Conservation (phyloP, 2,797 vertebrate genomes). For the Diplodus sargus region DNA sequence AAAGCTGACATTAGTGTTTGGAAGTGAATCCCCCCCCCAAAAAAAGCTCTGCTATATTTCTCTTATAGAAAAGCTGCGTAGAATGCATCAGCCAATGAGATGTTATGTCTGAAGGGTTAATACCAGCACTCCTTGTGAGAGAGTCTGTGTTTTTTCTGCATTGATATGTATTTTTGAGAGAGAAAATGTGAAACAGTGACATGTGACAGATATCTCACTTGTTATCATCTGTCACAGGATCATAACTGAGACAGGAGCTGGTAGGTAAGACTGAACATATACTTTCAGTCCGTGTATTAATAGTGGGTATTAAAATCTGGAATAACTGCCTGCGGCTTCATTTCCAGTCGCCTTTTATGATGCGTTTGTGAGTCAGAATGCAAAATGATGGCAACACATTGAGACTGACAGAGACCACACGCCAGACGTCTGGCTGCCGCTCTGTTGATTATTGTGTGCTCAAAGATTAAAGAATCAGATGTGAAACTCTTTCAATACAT, state of each 20-base stretch:
- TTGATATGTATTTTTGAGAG: neutral
- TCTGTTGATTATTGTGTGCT: neutral
- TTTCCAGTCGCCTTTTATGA: neutral
- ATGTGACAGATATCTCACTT: neutral
- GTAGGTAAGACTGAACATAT: neutral
- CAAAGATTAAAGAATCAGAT: constrained; percentile 54
- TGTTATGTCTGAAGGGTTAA: neutral
- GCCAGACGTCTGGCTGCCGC: neutral
- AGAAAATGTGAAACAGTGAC: neutral
- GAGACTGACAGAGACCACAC: neutral
- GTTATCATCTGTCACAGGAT: constrained; percentile 1
- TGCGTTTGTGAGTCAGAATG: neutral
- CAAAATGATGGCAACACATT: constrained; percentile 9
- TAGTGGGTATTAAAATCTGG: neutral
- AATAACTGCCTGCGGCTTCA: neutral
- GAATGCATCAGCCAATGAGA: neutral
- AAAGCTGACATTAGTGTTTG: neutral
- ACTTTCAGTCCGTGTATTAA: neutral
- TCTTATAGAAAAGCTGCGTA: neutral
- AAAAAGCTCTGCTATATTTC: neutral
- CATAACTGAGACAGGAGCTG: neutral
- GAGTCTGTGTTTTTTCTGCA: neutral
- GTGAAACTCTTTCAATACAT: constrained; percentile 73
- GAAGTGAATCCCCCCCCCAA: neutral
- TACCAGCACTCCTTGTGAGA: neutral